Base-by-base conservation (phyloP, 2,797 vertebrate genomes). In the Bradypus variegatus region DNA sequence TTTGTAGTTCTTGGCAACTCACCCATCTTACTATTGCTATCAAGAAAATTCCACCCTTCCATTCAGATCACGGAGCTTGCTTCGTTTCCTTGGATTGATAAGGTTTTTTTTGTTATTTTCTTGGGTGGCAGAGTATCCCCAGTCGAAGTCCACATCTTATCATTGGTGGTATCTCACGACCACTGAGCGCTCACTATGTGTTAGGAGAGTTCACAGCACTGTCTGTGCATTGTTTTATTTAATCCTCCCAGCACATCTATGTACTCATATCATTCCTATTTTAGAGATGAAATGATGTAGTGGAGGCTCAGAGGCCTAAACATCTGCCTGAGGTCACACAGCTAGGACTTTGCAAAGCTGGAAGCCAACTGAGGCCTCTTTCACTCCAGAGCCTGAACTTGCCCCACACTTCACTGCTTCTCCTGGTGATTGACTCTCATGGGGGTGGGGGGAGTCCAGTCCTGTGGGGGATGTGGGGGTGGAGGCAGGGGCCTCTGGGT, bases 351-450 rank as follows among this genome's bases (percentile, higher is more conserved):
- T 6, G 53, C n/a, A 14, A 25, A 36, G 64, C 33, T 38, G 53
- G 65, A 15, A 21, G n/a, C 19, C 50, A 3, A 11, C 31, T 7
- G 64, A 15, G 45, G 7, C 21, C 27, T 27, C 12, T 45, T 33
- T 29, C 73, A 16, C 36, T 29, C 38, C 38, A 8, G 14, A 67
- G 25, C 8, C 1, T 6, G 50, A 16, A 25, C 21, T 45, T 73
- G 36, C 13, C 18, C 65, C 33, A n/a, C 6, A 2, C 62, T 12
- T 4, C 31, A 2, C 23, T 55, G 36, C 64, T 82, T 13, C 58
- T 41, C 50, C 6, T 1, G 7, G 27, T 1, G 25, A 33, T 0
- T 6, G 64, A 19, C 88, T 73, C 48, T 76, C 15, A 0, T 0
- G 41, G 41, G 41, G 41, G 41, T 45, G 38, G 38, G 83, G 6